Conservation (phyloP, 2,888 invertebrate species). For the Gastracanthus pulcherrimus region DNA sequence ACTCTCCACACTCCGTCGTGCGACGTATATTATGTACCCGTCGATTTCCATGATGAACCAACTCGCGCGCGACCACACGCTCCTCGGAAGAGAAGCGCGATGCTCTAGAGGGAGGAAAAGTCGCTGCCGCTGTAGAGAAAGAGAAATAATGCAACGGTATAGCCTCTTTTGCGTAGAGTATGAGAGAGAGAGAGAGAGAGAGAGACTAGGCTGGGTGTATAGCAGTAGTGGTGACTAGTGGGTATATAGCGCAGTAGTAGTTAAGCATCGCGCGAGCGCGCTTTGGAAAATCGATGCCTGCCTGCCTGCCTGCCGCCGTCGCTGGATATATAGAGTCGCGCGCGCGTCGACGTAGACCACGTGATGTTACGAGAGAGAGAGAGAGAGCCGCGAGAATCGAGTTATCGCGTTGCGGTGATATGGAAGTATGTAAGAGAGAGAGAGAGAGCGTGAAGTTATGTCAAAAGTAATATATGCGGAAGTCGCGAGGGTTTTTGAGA, state of each 20-base stretch:
- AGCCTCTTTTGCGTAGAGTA: too few relatives aligned
- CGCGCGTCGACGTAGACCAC: slow-evolving; percentile 29
- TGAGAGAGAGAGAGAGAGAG: not conserved
- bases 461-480: too few relatives aligned
- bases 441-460: too few relatives aligned
- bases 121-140: not conserved
- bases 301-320: not conserved
- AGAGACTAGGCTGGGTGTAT: slow-evolving; percentile 18
- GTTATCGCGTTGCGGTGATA: not conserved
- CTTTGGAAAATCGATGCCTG: slow-evolving; percentile 69
- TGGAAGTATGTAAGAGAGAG: not conserved
- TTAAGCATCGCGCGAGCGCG: slow-evolving; percentile 59
- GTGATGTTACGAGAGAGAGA: slow-evolving; percentile 23
- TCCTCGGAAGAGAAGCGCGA: not conserved
- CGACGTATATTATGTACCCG: not conserved
- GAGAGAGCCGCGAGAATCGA: not conserved
- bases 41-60: slow-evolving; percentile 20
- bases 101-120: not conserved
- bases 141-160: too few relatives aligned
- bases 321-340: too few relatives aligned
- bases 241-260: slow-evolving; percentile 16
- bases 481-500: too few relatives aligned
- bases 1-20: not conserved
- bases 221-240: not conserved
- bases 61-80: not conserved